phyloP scores from a whole-genome alignment of 2,888 invertebrate genomes.

The Conistra vaccinii region DNA sequence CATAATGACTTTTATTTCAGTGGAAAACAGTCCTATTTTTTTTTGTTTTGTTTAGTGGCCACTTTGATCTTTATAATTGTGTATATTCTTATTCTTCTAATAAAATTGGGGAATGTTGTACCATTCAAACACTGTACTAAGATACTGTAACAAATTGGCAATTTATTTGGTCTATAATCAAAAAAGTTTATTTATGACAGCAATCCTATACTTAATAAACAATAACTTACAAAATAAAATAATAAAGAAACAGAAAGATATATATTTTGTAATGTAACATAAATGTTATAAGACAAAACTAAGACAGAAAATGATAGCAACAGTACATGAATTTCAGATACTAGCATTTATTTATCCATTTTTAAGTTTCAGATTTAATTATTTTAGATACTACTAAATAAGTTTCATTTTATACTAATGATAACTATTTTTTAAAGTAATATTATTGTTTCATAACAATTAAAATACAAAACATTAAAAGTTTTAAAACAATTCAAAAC shows the following conservation, averaged over 20 bases:
- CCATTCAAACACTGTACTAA: slow-evolving; percentile 42
- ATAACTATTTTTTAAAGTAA: neutral
- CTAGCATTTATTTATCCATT: neutral
- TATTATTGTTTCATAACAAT: slow-evolving; percentile 10
- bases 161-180: slow-evolving; percentile 26
- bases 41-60: neutral
- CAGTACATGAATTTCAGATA: slow-evolving; percentile 5
- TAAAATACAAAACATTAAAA: slow-evolving; percentile 32
- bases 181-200: slow-evolving; percentile 15
- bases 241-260: slow-evolving; percentile 24
- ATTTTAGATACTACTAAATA: neutral
- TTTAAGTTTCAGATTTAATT: neutral
- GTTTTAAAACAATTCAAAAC: slow-evolving; percentile 32
- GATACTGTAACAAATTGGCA: slow-evolving; percentile 17
- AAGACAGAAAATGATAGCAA: neutral
- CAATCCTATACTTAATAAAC: slow-evolving; percentile 28
- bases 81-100: neutral
- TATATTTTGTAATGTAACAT: slow-evolving; percentile 2
- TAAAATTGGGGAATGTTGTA: slow-evolving; percentile 15
- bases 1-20: neutral
- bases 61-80: neutral
- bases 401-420: neutral
- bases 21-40: neutral
- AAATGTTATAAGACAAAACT: slow-evolving; percentile 6
- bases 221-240: slow-evolving; percentile 36